Conservation (phyloP, 2,888 invertebrate species). For the Entomobrya multifasciata region DNA sequence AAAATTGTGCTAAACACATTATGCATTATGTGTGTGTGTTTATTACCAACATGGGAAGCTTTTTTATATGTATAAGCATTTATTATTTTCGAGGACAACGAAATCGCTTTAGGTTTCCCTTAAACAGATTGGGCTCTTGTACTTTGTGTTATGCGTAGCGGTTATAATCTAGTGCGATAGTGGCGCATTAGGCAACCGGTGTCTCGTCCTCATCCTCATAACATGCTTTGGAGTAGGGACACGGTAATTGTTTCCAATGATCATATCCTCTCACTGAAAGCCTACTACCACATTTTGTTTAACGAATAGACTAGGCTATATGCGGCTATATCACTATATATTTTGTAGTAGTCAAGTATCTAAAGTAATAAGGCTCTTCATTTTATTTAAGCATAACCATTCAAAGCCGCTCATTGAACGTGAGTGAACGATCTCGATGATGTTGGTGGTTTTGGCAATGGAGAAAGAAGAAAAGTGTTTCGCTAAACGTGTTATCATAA, state of each 20-base stretch:
- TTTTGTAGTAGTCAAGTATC: too few relatives aligned
- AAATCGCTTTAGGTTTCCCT: slow-evolving; percentile 1
- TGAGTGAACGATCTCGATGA: neutral
- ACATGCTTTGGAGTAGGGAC: slow-evolving; percentile 39
- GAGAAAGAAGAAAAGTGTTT: slow-evolving; percentile 25
- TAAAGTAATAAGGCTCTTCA: slow-evolving; percentile 45
- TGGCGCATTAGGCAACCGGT: slow-evolving; percentile 65
- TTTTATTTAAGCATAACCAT: slow-evolving; percentile 34
- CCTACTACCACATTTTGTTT: too few relatives aligned
- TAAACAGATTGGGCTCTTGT: slow-evolving; percentile 31
- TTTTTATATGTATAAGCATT: slow-evolving; percentile 29
- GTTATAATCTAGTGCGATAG: slow-evolving; percentile 1
- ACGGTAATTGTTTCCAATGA: slow-evolving; percentile 65
- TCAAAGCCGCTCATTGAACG: slow-evolving; percentile 35
- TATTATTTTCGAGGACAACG: slow-evolving; percentile 11
- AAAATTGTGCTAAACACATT: slow-evolving; percentile 16
- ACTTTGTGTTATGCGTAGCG: slow-evolving; percentile 5
- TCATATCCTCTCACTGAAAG: slow-evolving; percentile 3
- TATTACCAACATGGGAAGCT: slow-evolving; percentile 21
- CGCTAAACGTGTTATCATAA: slow-evolving; percentile 43
- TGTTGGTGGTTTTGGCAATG: slow-evolving; percentile 28
- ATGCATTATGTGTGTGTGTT: slow-evolving; percentile 4
- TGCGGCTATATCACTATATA: too few relatives aligned
- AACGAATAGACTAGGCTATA: neutral
- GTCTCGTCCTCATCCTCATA: slow-evolving; percentile 46